A percentile compares a stretch with the other conserved stretches of the same genome.
Evolutionary conservation across 2,888 invertebrate genomes (phyloP).

Genomic region (Seira sanloemensis): DNA sequence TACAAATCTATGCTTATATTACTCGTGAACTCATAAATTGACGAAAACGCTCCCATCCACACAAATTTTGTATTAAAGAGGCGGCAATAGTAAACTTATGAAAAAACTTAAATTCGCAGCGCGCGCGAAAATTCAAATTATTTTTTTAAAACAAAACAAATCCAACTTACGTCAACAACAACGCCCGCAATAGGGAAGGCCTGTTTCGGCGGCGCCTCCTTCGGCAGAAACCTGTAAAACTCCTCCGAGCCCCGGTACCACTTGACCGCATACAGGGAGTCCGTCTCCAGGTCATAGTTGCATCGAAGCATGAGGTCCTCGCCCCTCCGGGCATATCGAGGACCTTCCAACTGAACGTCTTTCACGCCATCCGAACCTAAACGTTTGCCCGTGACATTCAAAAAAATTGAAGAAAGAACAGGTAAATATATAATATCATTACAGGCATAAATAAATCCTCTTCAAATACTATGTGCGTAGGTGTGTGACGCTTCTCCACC

Average conservation of each 20-base stretch:
- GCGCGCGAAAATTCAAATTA: not conserved
- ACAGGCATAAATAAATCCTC: not conserved
- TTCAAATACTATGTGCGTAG: not conserved
- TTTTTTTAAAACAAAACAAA: not conserved
- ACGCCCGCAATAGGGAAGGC: slow-evolving; percentile 57
- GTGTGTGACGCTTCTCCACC: not conserved
- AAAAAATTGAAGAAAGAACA: not conserved
- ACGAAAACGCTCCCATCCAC: too few species aligned
- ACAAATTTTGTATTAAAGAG: too few species aligned
- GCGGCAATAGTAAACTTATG: too few species aligned
- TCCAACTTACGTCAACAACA: slow-evolving; percentile 53
- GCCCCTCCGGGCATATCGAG: slow-evolving; percentile 61
- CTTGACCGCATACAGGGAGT: slow-evolving; percentile 68
- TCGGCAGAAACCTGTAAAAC: slow-evolving; percentile 66
- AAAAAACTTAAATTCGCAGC: too few species aligned
- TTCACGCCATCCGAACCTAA: slow-evolving; percentile 68
- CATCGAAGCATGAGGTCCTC: slow-evolving; percentile 66
- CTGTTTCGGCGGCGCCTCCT: slow-evolving; percentile 62
- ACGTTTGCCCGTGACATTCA: slow-evolving; percentile 25
- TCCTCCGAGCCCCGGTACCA: slow-evolving; percentile 68
- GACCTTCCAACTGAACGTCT: slow-evolving; percentile 59
- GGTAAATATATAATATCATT: not conserved
- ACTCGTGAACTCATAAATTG: too few species aligned
- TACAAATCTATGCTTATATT: too few species aligned
- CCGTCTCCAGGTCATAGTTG: slow-evolving; percentile 66